phyloP scores from a whole-genome alignment of 2,797 vertebrate species.

The Arremon brunneinucha region DNA sequence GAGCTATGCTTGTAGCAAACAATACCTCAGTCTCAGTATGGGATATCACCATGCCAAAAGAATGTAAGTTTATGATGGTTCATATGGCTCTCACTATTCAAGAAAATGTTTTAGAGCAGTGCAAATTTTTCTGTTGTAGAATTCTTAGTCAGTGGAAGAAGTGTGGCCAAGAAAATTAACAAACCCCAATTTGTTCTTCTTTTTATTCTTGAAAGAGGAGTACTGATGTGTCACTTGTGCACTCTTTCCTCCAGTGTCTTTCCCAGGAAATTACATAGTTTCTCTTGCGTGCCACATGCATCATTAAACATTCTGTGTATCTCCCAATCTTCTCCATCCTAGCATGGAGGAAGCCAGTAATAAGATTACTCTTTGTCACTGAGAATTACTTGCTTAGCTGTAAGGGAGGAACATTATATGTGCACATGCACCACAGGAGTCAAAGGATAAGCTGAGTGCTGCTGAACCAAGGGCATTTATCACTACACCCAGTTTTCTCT shows the following conservation, averaged over 20 bases:
- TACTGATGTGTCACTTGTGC: background rate
- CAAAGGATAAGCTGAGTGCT: background rate
- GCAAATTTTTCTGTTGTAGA: background rate
- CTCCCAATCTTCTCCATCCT: background rate
- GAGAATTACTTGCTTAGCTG: background rate
- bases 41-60: background rate
- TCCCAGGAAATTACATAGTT: conserved; percentile 20
- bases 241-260: background rate
- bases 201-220: background rate
- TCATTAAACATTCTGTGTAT: background rate
- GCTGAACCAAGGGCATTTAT: background rate
- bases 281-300: background rate
- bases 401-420: background rate
- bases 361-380: conserved; percentile 34
- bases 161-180: background rate
- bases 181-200: background rate
- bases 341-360: background rate
- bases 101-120: background rate
- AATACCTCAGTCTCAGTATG: background rate
- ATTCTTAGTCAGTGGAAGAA: background rate
- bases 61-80: background rate
- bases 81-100: background rate
- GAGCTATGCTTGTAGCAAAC: background rate
- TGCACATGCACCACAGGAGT: background rate
- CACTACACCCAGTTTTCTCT: background rate